Evolutionary conservation across 2,113 vertebrate species (phyloP).

Genomic region (Pseudorhombus dupliciocellatus): DNA sequence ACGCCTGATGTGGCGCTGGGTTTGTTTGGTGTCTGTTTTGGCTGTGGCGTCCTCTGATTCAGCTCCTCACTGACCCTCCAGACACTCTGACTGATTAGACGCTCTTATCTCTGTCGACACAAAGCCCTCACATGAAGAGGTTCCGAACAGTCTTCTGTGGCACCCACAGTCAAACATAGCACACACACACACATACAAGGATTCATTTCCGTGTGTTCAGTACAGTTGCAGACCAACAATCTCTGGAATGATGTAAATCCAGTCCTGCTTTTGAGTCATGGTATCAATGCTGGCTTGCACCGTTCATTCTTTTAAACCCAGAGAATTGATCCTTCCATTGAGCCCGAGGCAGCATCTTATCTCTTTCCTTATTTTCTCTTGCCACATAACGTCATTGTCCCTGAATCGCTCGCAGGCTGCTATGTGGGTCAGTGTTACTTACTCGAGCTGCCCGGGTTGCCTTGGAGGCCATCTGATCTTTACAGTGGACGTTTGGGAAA

Average conservation of each 20-base stretch:
- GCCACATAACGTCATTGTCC: conserved; percentile 7
- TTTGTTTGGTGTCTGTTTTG: conserved; percentile 20
- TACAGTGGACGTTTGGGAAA: conserved; percentile 53
- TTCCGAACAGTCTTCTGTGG: conserved; percentile 16
- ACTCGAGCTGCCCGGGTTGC: not conserved
- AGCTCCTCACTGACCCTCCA: conserved; percentile 18
- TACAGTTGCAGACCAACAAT: not conserved
- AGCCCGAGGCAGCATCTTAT: not conserved
- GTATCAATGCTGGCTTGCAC: conserved; percentile 19
- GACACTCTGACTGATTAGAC: conserved; percentile 29
- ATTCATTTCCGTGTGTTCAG: not conserved
- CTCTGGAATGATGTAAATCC: conserved; percentile 12
- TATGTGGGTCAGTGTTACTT: conserved; percentile 52
- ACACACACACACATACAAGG: not conserved
- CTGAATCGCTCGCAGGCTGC: not conserved
- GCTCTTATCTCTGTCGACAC: conserved; percentile 27
- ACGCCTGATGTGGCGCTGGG: not conserved
- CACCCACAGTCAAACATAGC: not conserved
- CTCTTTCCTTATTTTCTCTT: conserved; percentile 4
- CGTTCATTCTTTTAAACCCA: conserved; percentile 14
- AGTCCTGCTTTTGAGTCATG: conserved; percentile 11
- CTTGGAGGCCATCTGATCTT: conserved; percentile 47
- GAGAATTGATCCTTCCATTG: conserved; percentile 18
- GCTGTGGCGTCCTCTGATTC: not conserved
- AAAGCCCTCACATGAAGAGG: conserved; percentile 19